These are phyloP conservation scores for Taurulus bubalis DNA, from an alignment of 2,113 vertebrate genomes.

Conservation along the genomic window DNA sequence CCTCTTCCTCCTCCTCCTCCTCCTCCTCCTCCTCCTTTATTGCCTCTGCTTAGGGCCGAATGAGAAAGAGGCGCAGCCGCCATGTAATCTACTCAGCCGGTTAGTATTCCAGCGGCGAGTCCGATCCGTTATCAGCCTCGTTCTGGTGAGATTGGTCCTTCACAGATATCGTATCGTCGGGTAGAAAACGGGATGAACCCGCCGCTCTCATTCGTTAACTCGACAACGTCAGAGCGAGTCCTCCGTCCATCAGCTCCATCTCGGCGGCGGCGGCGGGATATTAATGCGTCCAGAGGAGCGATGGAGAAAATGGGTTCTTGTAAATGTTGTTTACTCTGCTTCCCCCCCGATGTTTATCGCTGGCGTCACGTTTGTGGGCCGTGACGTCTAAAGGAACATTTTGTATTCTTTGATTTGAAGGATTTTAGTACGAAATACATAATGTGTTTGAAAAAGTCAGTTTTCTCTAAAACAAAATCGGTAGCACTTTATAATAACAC, in stretches of 20 bases:
- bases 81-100: constrained; percentile 63
- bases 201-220: constrained; percentile 64
- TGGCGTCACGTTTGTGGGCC: too few species aligned
- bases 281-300: constrained; percentile 54
- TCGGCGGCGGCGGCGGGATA: constrained; percentile 57
- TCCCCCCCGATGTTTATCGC: constrained; percentile 56
- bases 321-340: constrained; percentile 69
- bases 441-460: background rate
- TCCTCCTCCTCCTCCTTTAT: constrained; percentile 52
- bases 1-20: constrained; percentile 12
- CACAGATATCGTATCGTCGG: constrained; percentile 42
- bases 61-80: constrained; percentile 40
- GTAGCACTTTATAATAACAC: too few species aligned
- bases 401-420: background rate
- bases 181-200: constrained; percentile 12
- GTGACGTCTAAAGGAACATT: background rate
- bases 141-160: constrained; percentile 54
- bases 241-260: constrained; percentile 66
- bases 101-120: constrained; percentile 68
- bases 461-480: background rate
- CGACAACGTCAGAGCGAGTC: constrained; percentile 74
- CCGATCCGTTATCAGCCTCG: constrained; percentile 66
- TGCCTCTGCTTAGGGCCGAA: constrained; percentile 61
- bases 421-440: background rate
- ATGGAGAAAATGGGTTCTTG: constrained; percentile 24